These are phyloP conservation scores for Centroberyx gerrardi DNA, from an alignment of 2,797 vertebrate genomes.

Conservation along the genomic window DNA sequence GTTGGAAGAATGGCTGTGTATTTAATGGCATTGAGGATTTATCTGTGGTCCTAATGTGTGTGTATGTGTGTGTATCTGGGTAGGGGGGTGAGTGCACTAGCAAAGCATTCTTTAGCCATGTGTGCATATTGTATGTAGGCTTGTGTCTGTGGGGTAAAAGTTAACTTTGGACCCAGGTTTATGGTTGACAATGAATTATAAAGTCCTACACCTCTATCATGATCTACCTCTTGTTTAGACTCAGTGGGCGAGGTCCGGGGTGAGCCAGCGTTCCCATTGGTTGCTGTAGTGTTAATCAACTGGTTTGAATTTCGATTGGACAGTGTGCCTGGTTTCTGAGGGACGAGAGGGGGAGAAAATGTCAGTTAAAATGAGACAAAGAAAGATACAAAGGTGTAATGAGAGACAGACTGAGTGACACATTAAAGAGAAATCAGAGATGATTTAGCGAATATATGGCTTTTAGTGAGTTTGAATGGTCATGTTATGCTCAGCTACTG, in stretches of 20 bases:
- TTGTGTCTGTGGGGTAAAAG: background rate
- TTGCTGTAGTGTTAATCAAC: slow-evolving; percentile 87
- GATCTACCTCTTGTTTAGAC: slow-evolving; percentile 67
- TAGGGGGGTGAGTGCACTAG: too few relatives aligned
- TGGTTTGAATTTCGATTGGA: slow-evolving; percentile 85
- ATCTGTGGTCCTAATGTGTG: background rate
- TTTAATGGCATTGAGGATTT: background rate
- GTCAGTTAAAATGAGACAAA: background rate
- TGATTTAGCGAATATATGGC: background rate
- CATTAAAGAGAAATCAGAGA: background rate
- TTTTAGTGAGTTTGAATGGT: background rate
- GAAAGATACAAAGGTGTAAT: slow-evolving; percentile 1
- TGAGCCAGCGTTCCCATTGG: slow-evolving; percentile 81
- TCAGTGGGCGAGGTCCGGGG: slow-evolving; percentile 77
- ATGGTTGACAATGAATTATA: background rate
- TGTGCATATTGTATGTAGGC: background rate
- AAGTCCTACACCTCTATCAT: background rate
- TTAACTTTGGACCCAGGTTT: background rate
- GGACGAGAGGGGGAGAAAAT: background rate
- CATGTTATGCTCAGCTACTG: background rate
- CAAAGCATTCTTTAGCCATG: background rate
- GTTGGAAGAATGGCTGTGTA: background rate
- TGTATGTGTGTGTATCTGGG: too few relatives aligned
- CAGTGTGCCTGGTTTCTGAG: slow-evolving; percentile 77
- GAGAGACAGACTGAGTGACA: background rate